Evolutionary conservation across 1,140 invertebrate species (phyloP), one percentile per base, ranked within the genome.

Genomic region (Ceratosolen solmsi): DNA sequence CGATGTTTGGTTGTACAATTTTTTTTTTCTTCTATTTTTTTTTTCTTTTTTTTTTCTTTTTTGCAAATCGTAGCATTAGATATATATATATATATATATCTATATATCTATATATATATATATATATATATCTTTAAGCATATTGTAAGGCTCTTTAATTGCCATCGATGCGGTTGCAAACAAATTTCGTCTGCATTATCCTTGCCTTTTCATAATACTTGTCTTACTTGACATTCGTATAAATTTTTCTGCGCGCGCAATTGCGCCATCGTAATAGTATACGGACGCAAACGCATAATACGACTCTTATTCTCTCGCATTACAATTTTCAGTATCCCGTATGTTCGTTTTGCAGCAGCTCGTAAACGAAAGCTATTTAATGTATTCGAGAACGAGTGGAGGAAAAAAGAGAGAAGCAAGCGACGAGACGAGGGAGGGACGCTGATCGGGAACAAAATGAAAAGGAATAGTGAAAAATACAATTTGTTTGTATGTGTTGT

Each of bases 381-480:
- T 30, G 41, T 22, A 75, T 60, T 36, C 54, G 30, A 56, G 51
- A 41, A 58, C 15, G 51, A 41, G 8, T 17, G 9, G 49, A 25
- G 1, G 65, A 70, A 25, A 70, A 41, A 9, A 65, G 74, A 30
- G 75, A 78, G 56, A 63, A n/a, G 9, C 3, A 46, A 36, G 74
- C n/a, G 74, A 49, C 25, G 25, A 15, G 60, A 30, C 30, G 22
- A 9, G 65, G 17, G 68, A 36, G 25, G 41, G 49, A 73, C 30
- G 36, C 8, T 13, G 1, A 77, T 22, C 22, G 51, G 27, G 41
- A 51, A 51, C 36, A 38, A 38, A 46, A 79, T 70, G 49, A 68
- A 70, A 65, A 70, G 46, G 30, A 70, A 70, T 70, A 25, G 38
- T 33, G n/a, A 72, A 72, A 72, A 72, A 49, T 51, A 72, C 41